phyloP scores from a whole-genome alignment of 23 tunicate species.

The Trididemnum miniatum region DNA sequence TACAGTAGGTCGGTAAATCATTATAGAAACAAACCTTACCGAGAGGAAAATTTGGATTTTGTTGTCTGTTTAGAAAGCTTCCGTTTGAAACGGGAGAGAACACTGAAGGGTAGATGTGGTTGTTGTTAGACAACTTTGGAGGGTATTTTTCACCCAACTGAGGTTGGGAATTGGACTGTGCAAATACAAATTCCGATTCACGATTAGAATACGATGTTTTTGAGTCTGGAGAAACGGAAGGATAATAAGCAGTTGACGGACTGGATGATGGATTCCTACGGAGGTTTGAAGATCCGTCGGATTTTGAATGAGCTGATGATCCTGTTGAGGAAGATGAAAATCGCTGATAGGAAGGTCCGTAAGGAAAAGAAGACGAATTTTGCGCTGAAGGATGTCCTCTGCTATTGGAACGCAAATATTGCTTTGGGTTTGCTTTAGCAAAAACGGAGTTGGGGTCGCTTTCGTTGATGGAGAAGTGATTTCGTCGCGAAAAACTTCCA shows the following conservation, averaged over 20 bases:
- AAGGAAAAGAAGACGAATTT: neutral
- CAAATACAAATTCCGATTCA: neutral
- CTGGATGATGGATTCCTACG: conserved; percentile 34
- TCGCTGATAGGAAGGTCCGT: neutral
- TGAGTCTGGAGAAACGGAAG: conserved; percentile 45
- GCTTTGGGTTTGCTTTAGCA: neutral
- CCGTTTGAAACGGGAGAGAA: conserved; percentile 46
- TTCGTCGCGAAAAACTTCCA: conserved; percentile 54
- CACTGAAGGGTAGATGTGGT: neutral
- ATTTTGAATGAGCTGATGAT: conserved; percentile 32
- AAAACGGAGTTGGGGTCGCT: neutral
- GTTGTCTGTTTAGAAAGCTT: neutral
- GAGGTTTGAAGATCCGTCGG: conserved; percentile 17
- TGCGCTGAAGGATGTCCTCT: neutral
- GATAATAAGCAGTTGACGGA: no score
- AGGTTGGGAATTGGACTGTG: neutral
- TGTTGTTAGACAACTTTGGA: conserved; percentile 26
- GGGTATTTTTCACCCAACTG: conserved; percentile 5
- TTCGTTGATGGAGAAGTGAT: conserved; percentile 1
- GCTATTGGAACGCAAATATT: neutral
- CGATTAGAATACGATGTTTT: neutral
- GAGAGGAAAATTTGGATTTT: neutral
- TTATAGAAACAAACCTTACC: no score
- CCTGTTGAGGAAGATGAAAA: conserved; percentile 37
- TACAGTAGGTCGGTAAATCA: no score